phyloP scores from a whole-genome alignment of 2,113 vertebrate species.

The Naja naja region DNA sequence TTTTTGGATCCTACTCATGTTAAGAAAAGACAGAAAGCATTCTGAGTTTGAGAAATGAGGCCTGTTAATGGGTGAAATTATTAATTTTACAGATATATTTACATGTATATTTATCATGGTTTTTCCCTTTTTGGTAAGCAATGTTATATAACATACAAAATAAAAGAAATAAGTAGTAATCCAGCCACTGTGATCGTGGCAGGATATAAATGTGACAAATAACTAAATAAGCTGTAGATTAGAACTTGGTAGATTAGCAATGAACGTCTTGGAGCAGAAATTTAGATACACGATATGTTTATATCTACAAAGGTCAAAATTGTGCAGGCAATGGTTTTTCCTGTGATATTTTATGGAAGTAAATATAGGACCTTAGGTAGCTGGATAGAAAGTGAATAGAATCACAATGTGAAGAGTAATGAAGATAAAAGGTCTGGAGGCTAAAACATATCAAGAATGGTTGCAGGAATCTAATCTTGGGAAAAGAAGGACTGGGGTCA shows the following conservation, averaged over 20 bases:
- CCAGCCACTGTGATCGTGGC: background rate
- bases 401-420: background rate
- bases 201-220: background rate
- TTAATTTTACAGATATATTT: conserved; percentile 9
- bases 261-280: background rate
- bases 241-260: background rate
- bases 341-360: background rate
- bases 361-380: background rate
- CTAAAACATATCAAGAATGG: background rate
- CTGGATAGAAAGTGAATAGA: background rate
- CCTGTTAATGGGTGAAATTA: conserved; percentile 11
- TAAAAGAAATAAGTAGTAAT: background rate
- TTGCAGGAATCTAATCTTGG: background rate
- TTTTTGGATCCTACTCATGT: conserved; percentile 47
- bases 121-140: background rate
- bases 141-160: background rate
- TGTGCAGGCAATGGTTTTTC: background rate
- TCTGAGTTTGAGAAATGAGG: conserved; percentile 14
- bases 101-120: background rate
- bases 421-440: background rate
- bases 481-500: background rate
- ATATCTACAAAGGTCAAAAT: background rate
- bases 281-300: background rate
- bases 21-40: conserved; percentile 43
- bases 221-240: background rate